Base-by-base conservation (phyloP, 2,113 vertebrate species). In the Aramus guarauna region DNA sequence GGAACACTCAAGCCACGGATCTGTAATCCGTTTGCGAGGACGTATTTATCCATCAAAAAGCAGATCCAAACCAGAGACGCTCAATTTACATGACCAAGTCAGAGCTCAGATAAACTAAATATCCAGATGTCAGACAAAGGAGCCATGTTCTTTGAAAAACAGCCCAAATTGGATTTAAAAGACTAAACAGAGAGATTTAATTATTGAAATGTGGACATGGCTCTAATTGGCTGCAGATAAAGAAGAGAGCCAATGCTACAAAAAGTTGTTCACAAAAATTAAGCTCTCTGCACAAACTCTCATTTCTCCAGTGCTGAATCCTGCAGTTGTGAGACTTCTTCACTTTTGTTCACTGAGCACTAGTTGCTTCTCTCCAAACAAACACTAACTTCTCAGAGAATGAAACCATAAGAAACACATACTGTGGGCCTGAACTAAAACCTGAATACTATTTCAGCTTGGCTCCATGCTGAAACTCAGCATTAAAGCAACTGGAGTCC, bases 21-120 rank as follows among this genome's bases (percentile, higher is more conserved):
- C 37, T 62, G 53, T 3, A 68, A 11, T 45, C 26, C 27, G 29
- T 52, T 60, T 90, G 9, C 58, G 62, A 82, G 22, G 64, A 89
- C 37, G 12, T 30, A 29, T 77, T 90, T 88, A 78, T 45, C 62
- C 76, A 77, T 59, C 58, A 69, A 34, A 85, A 67, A 60, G 11
- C 73, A 96, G 73, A 85, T 63, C 59, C 55, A 90, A 90, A 85
- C 15, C 90, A 97, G 92, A 92, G 39, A 84, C 47, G 21, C 8
- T 62, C 58, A 64, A 85, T 91, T 96, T 87, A 91, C 27, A 41
- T 34, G 34, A 87, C 24, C 56, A 81, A 9, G 15, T 83, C 66
- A 37, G 66, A 91, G 27, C 79, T 58, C 43, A 29, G 60, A 85
- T 53, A 68, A 92, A 73, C 58, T 52, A 80, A 95, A 81, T 43